These are phyloP conservation scores for Brachionus asplanchnoidis DNA, from an alignment of 1,140 invertebrate species.

Conservation along the genomic window DNA sequence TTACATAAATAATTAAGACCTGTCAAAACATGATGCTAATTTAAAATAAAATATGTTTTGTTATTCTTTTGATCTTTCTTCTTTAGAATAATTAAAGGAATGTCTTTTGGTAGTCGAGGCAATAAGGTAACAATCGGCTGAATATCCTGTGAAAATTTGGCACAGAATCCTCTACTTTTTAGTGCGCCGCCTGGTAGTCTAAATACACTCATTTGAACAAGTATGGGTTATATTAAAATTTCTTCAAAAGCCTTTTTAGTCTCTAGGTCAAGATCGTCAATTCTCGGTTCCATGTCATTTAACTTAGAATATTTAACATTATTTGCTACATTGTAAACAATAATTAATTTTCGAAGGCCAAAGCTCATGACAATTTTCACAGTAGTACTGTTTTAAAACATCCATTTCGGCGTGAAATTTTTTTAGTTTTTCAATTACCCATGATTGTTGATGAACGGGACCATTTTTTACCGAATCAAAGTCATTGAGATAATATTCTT, in stretches of 20 bases:
- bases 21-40: not conserved
- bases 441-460: not conserved
- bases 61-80: not conserved
- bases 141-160: not conserved
- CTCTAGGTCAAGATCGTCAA: not conserved
- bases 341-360: not conserved
- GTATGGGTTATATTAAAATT: slow-evolving; percentile 6
- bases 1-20: not conserved
- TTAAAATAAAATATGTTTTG: too few relatives aligned
- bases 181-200: not conserved
- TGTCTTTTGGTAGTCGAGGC: not conserved
- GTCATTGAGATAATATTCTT: not conserved
- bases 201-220: slow-evolving; percentile 19
- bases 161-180: not conserved
- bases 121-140: not conserved
- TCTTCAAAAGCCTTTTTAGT: not conserved
- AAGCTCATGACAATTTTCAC: too few relatives aligned
- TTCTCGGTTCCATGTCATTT: not conserved
- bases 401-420: too few relatives aligned
- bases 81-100: too few relatives aligned
- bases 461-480: slow-evolving; percentile 4
- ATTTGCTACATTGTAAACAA: not conserved
- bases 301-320: not conserved
- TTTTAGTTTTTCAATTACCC: too few relatives aligned
- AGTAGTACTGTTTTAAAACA: not conserved